A percentile compares a stretch with the other conserved stretches of the same genome.
Conservation (phyloP, 2,797 vertebrate genomes). For the Cuniculus paca region DNA sequence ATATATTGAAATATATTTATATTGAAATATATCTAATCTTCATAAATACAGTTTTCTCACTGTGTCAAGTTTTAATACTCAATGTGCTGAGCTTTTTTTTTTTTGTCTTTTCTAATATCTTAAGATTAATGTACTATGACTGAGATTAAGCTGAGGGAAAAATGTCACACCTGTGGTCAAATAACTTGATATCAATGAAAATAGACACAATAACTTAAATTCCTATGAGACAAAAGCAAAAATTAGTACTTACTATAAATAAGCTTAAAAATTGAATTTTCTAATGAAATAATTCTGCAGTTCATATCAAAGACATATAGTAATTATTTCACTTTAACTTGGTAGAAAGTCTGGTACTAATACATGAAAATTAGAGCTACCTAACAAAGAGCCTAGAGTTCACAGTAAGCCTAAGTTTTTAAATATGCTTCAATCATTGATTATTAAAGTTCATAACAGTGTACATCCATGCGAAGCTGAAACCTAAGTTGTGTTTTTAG, state of each 20-base stretch:
- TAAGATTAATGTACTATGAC: slow-evolving; percentile 14
- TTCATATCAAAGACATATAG: background rate
- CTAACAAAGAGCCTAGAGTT: slow-evolving; percentile 21
- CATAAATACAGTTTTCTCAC: background rate
- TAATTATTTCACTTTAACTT: slow-evolving; percentile 46
- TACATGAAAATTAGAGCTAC: slow-evolving; percentile 35
- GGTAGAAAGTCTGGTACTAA: background rate
- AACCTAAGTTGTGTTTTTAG: background rate
- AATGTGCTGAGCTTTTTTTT: background rate
- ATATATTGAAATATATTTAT: background rate
- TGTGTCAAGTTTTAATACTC: background rate
- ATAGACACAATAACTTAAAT: background rate
- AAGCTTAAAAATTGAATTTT: slow-evolving; percentile 50
- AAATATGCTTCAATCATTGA: background rate
- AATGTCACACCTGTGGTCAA: background rate
- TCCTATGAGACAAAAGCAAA: background rate
- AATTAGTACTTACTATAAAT: slow-evolving; percentile 14
- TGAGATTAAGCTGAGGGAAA: background rate
- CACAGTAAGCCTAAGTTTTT: background rate
- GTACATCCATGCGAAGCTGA: background rate
- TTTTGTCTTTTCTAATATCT: background rate
- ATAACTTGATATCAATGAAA: slow-evolving; percentile 11
- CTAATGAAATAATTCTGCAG: slow-evolving; percentile 61
- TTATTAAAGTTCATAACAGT: background rate
- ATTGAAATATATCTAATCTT: background rate